Base-by-base conservation (phyloP, 2,113 vertebrate species). In the Sander lucioperca region DNA sequence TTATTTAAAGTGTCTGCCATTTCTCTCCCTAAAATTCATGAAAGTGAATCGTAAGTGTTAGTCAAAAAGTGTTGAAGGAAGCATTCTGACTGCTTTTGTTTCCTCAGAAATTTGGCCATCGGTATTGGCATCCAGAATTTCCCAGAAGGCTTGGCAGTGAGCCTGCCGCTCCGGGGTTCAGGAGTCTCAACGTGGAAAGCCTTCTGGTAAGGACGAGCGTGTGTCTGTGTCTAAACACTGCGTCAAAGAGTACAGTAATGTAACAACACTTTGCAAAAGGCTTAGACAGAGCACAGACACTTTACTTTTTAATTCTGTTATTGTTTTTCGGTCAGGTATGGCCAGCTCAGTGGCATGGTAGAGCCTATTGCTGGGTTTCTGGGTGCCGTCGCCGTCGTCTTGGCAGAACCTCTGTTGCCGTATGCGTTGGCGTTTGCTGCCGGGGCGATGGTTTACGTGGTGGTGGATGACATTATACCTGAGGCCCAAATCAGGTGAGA, bases 61-160 rank as follows among this genome's bases (percentile, higher is more conserved):
- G 23, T 48, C 43, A 48, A 4, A 61, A 5, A 62, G 9, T 21
- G 6, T 6, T 62, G 9, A 62, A 36, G 18, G 30, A 1, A 19
- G 7, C 9, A 1, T 36, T 36, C 58, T 53, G 43, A 58, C 1
- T 21, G 3, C 14, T n/a, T 14, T 6, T 45, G 30, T 11, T n/a
- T n/a, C 85, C 84, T 15, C 86, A 99, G 98, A 93, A 99, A 99
- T 59, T 84, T 99, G 72, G 98, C 98, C 9, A 93, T 99, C 15
- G 98, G 98, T 65, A 99, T 99, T 6, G 98, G 98, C 66, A 99
- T 99, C 86, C 98, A 99, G 94, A 99, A 99, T 80, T 99, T 99
- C 92, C 98, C 98, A 0, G 98, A 99, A 94, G 98, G 98, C 63
- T 94, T 99, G 61, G 98, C 98, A 0, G 98, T 99, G 88, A 99